Conservation (phyloP, 2,888 invertebrate species). For the Choristoneura rosaceana region DNA sequence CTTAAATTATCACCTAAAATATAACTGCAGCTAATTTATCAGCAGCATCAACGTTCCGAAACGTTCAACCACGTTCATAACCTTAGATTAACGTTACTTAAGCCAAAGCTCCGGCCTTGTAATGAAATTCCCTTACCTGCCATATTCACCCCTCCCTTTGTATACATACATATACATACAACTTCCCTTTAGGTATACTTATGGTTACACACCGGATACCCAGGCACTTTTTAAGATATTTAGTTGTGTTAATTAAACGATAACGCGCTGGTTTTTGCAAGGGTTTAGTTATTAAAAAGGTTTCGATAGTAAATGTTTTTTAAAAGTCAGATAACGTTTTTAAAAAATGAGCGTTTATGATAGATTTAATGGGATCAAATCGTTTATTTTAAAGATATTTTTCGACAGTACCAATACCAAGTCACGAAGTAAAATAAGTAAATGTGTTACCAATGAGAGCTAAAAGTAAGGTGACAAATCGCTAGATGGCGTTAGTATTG, state of each 20-base stretch:
- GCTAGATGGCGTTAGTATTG: no score
- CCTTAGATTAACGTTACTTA: constrained; percentile 46
- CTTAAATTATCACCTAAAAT: neutral
- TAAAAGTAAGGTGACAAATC: no score
- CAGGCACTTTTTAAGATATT: constrained; percentile 14
- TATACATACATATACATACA: constrained; percentile 8
- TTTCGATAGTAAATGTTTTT: no score
- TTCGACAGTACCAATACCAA: no score
- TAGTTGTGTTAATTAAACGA: constrained; percentile 28
- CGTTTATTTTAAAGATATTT: no score
- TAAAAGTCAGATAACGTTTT: no score
- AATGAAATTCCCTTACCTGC: constrained; percentile 57
- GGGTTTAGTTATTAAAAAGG: neutral
- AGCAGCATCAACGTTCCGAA: neutral
- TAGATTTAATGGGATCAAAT: no score
- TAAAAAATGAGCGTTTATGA: no score
- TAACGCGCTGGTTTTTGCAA: neutral
- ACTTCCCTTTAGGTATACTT: neutral
- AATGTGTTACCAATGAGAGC: no score
- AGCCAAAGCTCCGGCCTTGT: constrained; percentile 44
- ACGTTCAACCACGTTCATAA: constrained; percentile 40
- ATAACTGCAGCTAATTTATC: constrained; percentile 30
- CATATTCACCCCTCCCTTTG: constrained; percentile 42
- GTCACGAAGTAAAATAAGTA: no score
- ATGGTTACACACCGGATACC: neutral